Base-by-base conservation (phyloP, 2,888 invertebrate species). In the Orgyia antiqua region DNA sequence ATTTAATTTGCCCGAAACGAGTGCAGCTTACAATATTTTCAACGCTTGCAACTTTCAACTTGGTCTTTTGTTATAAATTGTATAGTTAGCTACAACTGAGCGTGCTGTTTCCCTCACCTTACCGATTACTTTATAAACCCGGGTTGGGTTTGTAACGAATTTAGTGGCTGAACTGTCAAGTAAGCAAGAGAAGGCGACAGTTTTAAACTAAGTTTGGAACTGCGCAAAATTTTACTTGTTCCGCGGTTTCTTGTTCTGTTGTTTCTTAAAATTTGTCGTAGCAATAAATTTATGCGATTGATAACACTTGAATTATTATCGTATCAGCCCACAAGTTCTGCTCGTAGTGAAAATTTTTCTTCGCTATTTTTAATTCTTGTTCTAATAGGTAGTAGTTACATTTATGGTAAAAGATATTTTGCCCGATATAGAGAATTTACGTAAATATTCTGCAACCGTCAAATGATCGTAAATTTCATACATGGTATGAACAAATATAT, bases 1-100 rank as follows among this genome's bases (percentile, higher is more conserved):
- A 82, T 84, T 84, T 84, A 83, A 84, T 83, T 83, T 77, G 71
- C 63, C 71, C 72, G 70, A 77, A 83, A 83, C 79, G 78, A 83
- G 77, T 76, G 64, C 76, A 68, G 79, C 73, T 82, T 79, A 79
- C 80, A 77, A 83, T 83, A 83, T 83, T 83, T 82, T 75, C 78
- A 73, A 72, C 75, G 72, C 72, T 76, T 54, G 68, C 68, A 82
- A 82, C 75, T 79, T 78, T 76, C 67, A 62, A 68, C 63, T 68
- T 54, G 59, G 53, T 67, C 53, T 63, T 73, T 77, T 65, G 75
- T 79, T 76, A 79, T 83, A 78, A 77, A 82, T 79, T 78, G 73
- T 62, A 71, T 68, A 74, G 70, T 71, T 71, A 69, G 58, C 48
- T 39, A 51, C 52, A 48, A 47, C 38, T 51, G 39, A 37, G 42